Evolutionary conservation across 2,797 vertebrate genomes (phyloP).

Genomic region (Poecilia wingei): DNA sequence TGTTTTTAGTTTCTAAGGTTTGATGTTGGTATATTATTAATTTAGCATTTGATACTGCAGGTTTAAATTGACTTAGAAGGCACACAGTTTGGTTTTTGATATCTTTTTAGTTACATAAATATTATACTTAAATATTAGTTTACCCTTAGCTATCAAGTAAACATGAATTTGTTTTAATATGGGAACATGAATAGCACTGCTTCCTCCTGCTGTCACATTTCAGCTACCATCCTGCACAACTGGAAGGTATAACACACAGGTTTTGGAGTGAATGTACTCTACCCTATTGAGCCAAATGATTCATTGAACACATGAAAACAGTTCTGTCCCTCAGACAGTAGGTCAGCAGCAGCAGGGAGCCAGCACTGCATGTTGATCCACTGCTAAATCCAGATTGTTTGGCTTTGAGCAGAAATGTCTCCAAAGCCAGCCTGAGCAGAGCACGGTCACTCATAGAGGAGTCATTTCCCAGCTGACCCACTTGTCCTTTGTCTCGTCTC

Average conservation of each 20-base stretch:
- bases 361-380: constrained; percentile 42
- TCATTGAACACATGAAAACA: constrained; percentile 11
- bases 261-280: neutral
- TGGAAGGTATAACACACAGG: neutral
- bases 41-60: neutral
- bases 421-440: constrained; percentile 44
- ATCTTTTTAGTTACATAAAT: neutral
- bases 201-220: neutral
- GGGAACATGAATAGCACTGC: neutral
- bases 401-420: constrained; percentile 48
- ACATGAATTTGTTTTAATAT: neutral
- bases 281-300: constrained; percentile 10
- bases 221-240: neutral
- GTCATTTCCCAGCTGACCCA: constrained; percentile 70
- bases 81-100: neutral
- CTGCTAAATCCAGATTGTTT: constrained; percentile 63
- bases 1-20: neutral
- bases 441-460: constrained; percentile 50
- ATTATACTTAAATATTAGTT: neutral
- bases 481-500: constrained; percentile 64
- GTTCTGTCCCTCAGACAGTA: constrained; percentile 23
- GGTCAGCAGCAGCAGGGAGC: constrained; percentile 49
- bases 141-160: neutral
- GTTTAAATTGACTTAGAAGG: constrained; percentile 4
- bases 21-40: neutral